These are phyloP conservation scores for Drosophila navojoa DNA, from an alignment of 1,140 invertebrate species.

Conservation along the genomic window DNA sequence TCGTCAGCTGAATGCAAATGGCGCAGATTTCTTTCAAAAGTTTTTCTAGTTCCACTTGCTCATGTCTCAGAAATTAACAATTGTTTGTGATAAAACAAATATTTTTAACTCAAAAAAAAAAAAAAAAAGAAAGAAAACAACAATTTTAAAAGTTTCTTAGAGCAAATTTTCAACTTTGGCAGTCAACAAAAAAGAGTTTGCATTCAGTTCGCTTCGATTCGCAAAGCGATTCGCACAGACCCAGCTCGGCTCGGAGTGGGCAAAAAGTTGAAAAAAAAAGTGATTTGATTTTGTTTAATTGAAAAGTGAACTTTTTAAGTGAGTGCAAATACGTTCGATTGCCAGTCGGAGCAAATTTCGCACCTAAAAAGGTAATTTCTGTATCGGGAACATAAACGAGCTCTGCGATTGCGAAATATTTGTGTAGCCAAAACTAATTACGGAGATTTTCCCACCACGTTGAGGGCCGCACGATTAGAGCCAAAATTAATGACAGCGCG, in stretches of 20 bases:
- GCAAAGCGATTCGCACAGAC: slow-evolving; percentile 4
- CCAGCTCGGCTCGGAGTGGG: not conserved
- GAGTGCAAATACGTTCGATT: not conserved
- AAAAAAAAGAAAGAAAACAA: too few species aligned
- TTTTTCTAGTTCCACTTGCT: not conserved
- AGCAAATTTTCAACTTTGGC: not conserved
- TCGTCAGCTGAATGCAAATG: slow-evolving; percentile 37
- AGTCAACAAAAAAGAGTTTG: slow-evolving; percentile 2
- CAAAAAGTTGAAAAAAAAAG: not conserved
- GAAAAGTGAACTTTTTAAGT: not conserved
- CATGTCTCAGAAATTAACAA: slow-evolving; percentile 55
- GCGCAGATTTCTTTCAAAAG: slow-evolving; percentile 21
- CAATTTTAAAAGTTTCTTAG: not conserved
- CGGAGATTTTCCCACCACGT: slow-evolving; percentile 25
- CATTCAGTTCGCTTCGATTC: slow-evolving; percentile 6
- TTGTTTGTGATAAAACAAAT: slow-evolving; percentile 11
- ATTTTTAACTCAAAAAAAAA: too few species aligned
- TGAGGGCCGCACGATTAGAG: slow-evolving; percentile 49
- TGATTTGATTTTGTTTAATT: too few species aligned
- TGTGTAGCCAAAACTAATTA: slow-evolving; percentile 42
- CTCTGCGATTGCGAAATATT: slow-evolving; percentile 19
- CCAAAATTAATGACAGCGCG: slow-evolving; percentile 51
- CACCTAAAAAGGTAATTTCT: slow-evolving; percentile 3
- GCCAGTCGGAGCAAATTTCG: not conserved
- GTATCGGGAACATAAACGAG: not conserved